Evolutionary conservation across 2,888 invertebrate species (phyloP), one percentile per base, ranked within the genome.

Genomic region (Willowsia nigromaculata): DNA sequence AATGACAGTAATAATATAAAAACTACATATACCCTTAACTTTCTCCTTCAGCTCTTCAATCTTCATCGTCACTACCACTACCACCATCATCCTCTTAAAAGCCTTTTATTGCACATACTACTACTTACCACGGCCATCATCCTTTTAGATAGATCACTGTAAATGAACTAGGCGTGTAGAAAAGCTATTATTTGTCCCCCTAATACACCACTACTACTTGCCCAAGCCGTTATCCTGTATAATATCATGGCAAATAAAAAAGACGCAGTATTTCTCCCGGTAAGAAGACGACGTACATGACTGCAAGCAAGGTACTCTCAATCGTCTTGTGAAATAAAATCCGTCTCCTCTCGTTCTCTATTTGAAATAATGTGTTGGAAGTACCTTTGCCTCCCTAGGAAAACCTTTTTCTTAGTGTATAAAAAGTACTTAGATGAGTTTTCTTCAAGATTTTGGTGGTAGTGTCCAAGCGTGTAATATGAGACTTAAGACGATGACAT

Each of bases 111-210:
- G 62, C 62, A n/a, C 62, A 30, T 33, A 65, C 62, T n/a, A 65
- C 33, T 65, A 30, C 62, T 33, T n/a, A 65, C 33, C n/a, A 15
- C 33, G 62, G 11, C 62, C 62, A 65, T 65, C 62, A 33, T 65
- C 62, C 62, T 65, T 65, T 65, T 82, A 82, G 27, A 82, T 65
- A 62, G 56, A 82, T 82, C 82, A 82, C 65, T 62, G 65, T 82
- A 82, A 82, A 82, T 82, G 82, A 82, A 47, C 82, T 65, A 65
- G 82, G 82, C 82, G 82, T 62, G 82, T 40, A 47, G 40, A 25
- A 82, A 82, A 62, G 47, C 65, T 82, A 65, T 82, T 50, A 82
- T 82, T 65, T 82, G 62, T 65, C 53, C 15, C 43, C 82, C 71
- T 71, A 40, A 71, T 71, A n/a, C 74, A 33, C 30, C 33, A 33